phyloP scores from a whole-genome alignment of 2,113 vertebrate genomes.

The Archilochus colubris region DNA sequence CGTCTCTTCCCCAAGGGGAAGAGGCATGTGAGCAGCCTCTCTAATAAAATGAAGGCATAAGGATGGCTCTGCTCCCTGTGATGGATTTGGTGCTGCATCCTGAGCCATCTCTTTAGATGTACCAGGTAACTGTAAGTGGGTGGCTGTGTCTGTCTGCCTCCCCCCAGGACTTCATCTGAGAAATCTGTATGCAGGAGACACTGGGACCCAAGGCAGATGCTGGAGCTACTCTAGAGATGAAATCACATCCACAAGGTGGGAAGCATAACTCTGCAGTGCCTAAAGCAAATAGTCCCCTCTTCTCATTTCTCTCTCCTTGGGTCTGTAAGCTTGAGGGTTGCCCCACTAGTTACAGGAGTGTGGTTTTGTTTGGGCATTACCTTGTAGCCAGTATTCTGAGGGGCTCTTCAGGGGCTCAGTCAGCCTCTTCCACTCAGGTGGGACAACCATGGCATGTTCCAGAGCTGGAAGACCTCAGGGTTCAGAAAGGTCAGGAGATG shows the following conservation, averaged over 20 bases:
- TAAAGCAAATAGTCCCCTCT: background rate
- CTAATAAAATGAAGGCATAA: background rate
- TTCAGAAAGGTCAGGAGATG: background rate
- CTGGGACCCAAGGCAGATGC: background rate
- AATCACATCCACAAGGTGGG: background rate
- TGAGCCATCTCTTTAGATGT: background rate
- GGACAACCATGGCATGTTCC: accelerated
- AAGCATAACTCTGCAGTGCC: background rate
- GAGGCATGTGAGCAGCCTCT: background rate
- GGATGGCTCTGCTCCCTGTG: background rate
- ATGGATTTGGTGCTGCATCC: background rate
- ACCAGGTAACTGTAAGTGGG: background rate
- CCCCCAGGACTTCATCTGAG: background rate
- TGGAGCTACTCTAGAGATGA: background rate
- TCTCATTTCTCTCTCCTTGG: background rate
- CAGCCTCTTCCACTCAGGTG: background rate
- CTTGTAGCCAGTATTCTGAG: background rate
- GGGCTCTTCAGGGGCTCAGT: accelerated
- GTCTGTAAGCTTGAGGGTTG: background rate
- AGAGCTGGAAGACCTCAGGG: background rate
- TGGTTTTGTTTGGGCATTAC: background rate
- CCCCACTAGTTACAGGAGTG: too few species aligned
- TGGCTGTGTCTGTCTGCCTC: background rate
- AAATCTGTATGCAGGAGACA: background rate
- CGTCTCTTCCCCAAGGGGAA: background rate